A percentile compares a stretch with the other conserved stretches of the same genome.
Evolutionary conservation across 2,888 invertebrate species (phyloP).

Genomic region (Chelonus formosanus): DNA sequence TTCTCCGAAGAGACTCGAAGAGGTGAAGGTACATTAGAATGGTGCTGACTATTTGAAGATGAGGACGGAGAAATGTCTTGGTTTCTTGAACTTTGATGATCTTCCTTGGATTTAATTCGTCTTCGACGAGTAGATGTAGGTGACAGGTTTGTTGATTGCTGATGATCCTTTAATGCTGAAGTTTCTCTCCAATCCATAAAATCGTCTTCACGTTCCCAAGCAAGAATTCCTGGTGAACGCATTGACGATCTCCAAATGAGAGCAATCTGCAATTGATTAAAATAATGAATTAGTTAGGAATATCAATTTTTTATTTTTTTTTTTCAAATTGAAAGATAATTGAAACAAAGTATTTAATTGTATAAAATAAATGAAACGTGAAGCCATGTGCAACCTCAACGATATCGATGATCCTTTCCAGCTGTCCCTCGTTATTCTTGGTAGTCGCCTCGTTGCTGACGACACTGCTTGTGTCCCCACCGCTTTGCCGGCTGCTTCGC

Average conservation of each 20-base stretch:
- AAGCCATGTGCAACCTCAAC: conserved; percentile 56
- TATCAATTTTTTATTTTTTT: neutral
- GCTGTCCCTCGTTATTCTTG: conserved; percentile 33
- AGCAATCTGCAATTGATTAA: conserved; percentile 54
- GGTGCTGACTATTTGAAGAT: conserved; percentile 14
- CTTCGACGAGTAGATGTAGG: conserved; percentile 51
- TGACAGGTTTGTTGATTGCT: neutral
- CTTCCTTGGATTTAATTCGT: conserved; percentile 21
- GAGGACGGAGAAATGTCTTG: conserved; percentile 16
- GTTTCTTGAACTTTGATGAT: neutral
- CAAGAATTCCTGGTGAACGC: conserved; percentile 63
- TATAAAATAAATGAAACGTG: conserved; percentile 27
- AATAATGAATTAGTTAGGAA: neutral
- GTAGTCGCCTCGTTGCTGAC: conserved; percentile 27
- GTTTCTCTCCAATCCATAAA: conserved; percentile 63
- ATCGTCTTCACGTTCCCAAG: conserved; percentile 64
- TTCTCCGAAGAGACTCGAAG: conserved; percentile 28
- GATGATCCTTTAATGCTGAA: conserved; percentile 36
- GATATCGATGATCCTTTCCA: conserved; percentile 47
- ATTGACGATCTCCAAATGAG: conserved; percentile 64
- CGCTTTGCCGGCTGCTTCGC: conserved; percentile 53
- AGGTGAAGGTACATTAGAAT: conserved; percentile 35
- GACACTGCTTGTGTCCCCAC: conserved; percentile 45
- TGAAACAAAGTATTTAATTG: conserved; percentile 6
- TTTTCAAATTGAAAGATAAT: neutral